These are phyloP conservation scores for Allophyes oxyacanthae DNA, from an alignment of 2,888 invertebrate species.

Conservation along the genomic window DNA sequence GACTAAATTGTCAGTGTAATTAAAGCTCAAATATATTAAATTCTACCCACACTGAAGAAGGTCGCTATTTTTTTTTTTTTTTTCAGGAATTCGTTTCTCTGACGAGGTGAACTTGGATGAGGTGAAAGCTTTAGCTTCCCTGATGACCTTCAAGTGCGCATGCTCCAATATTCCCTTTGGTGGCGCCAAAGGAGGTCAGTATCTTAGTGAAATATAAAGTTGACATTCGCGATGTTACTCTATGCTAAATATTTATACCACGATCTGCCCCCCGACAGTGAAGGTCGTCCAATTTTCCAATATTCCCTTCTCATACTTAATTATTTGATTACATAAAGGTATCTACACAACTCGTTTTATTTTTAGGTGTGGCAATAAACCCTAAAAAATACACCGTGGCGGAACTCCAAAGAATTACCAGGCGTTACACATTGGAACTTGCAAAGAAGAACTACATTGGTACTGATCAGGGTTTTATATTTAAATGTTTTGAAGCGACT, in stretches of 20 bases:
- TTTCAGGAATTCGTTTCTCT: constrained; percentile 91
- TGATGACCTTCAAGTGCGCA: constrained; percentile 96
- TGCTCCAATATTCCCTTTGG: constrained; percentile 95
- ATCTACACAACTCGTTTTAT: background rate
- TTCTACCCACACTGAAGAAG: too few species aligned
- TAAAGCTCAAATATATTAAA: too few species aligned
- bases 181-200: constrained; percentile 90
- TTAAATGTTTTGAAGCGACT: too few species aligned
- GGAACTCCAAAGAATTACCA: constrained; percentile 94
- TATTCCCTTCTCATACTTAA: too few species aligned
- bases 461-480: constrained; percentile 53
- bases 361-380: constrained; percentile 92
- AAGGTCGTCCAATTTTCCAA: too few species aligned
- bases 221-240: too few species aligned
- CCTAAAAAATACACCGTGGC: constrained; percentile 92
- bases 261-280: too few species aligned
- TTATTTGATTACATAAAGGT: background rate
- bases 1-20: too few species aligned
- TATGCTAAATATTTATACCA: too few species aligned
- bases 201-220: too few species aligned
- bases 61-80: too few species aligned
- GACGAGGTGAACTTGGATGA: constrained; percentile 92
- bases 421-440: constrained; percentile 92
- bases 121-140: constrained; percentile 94
- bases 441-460: constrained; percentile 94